Percentiles rank a stretch among this genome's conserved stretches.
Evolutionary conservation across 2,888 invertebrate genomes (phyloP).

Genomic region (Fragum fragum): DNA sequence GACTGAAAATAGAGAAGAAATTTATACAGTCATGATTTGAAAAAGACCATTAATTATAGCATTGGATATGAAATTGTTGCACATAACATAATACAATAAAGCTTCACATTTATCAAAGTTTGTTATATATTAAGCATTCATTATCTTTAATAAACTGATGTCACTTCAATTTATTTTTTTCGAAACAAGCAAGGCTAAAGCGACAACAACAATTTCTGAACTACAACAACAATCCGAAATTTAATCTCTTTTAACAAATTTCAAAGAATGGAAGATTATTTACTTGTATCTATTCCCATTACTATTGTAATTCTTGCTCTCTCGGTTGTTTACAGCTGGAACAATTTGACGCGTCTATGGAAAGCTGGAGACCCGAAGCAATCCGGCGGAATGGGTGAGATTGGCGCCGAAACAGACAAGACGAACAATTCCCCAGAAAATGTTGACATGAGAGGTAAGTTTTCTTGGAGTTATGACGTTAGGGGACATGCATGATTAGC

Average conservation of each 20-base stretch:
- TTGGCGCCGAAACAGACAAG: slow-evolving; percentile 4
- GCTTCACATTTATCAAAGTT: no score
- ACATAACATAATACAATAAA: no score
- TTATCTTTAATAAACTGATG: no score
- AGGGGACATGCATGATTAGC: no score
- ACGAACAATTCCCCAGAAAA: neutral
- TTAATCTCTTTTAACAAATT: neutral
- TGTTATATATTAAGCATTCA: no score
- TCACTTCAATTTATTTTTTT: no score
- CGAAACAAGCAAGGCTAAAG: no score
- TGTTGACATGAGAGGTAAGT: neutral
- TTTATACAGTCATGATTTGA: no score
- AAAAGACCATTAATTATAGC: no score
- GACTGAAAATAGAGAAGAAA: no score
- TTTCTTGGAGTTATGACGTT: no score
- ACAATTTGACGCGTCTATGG: slow-evolving; percentile 68
- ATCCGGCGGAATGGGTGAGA: neutral
- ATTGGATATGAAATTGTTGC: no score
- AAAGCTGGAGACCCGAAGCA: slow-evolving; percentile 46
- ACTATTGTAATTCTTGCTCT: slow-evolving; percentile 63
- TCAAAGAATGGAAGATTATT: slow-evolving; percentile 31
- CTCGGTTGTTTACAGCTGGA: slow-evolving; percentile 66
- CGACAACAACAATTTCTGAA: neutral
- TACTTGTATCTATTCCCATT: slow-evolving; percentile 36
- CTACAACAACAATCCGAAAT: neutral